Evolutionary conservation across 2,888 invertebrate species (phyloP), one percentile per base, ranked within the genome.

Genomic region (Sarcophaga subvicina): DNA sequence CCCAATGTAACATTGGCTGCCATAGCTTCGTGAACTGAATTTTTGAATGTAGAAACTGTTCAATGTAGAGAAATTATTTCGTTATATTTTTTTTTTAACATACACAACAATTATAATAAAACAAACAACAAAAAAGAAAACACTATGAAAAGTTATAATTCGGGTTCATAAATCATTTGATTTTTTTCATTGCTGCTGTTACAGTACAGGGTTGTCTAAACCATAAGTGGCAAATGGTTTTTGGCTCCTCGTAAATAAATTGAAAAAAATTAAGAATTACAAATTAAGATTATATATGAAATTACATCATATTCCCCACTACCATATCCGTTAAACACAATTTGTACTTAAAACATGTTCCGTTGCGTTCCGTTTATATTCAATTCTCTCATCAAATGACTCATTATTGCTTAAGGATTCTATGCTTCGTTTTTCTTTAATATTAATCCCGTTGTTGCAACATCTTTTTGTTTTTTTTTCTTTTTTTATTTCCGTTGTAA

Each of bases 151-250:
- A 75, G 82, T 85, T 81, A 62, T 72, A 66, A 69, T 81, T 77
- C 64, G 59, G 69, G 82, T 88, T 88, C 88, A 88, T 89, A 88
- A 89, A 89, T 89, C 88, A 89, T 81, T 60, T 70, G 59, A 17
- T 64, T 27, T 27, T 59, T 69, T 71, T 66, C 12, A 45, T 5
- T 59, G 20, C 17, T 77, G 70, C 60, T 78, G 6, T 25, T 59
- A 12, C 70, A 78, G 66, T 47, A 81, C 47, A 67, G 71, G 72
- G 73, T 78, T 80, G 71, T 70, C 81, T 84, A 75, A 84, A 67
- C 75, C 73, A 67, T 67, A 59, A 69, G 22, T 12, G 63, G 69
- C 37, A 37, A 70, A 76, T 64, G 75, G 80, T 80, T 84, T 60
- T 76, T 71, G 66, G 66, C 62, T 5, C 60, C 4, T 1, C 17